These are phyloP conservation scores for Syrista parreyssii DNA, from an alignment of 2,888 invertebrate species.

Conservation along the genomic window DNA sequence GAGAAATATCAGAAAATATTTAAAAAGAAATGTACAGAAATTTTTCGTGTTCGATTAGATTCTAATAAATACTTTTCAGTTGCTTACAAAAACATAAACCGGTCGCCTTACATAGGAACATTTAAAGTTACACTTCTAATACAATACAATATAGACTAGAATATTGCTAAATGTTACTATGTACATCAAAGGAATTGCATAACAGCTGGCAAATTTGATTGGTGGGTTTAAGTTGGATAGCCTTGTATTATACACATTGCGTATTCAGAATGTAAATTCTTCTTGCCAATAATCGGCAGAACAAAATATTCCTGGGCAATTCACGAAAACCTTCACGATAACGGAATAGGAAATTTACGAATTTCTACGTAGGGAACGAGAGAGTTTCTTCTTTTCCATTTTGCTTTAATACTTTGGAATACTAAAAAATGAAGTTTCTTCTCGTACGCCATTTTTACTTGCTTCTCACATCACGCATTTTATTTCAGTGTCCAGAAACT, in stretches of 20 bases:
- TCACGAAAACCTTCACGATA: not conserved
- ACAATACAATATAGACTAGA: not conserved
- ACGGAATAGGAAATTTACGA: not conserved
- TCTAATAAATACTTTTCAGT: not conserved
- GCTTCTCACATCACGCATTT: not conserved
- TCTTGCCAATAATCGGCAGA: not conserved
- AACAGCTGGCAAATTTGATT: not conserved
- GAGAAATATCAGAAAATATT: too few species aligned
- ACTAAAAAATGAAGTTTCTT: not conserved
- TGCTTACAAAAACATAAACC: not conserved
- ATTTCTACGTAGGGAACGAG: not conserved
- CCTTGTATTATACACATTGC: not conserved
- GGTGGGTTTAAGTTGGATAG: not conserved
- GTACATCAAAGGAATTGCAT: not conserved
- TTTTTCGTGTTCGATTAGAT: not conserved
- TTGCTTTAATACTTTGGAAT: not conserved
- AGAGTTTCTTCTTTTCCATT: not conserved
- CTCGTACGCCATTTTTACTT: not conserved
- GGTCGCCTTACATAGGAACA: not conserved
- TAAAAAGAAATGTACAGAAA: too few species aligned
- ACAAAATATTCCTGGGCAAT: not conserved
- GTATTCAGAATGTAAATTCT: not conserved
- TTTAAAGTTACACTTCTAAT: not conserved
- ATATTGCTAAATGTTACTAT: not conserved
- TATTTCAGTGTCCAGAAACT: not conserved